Conservation (phyloP, 2,113 vertebrate genomes). For the Phalacrocorax aristotelis region DNA sequence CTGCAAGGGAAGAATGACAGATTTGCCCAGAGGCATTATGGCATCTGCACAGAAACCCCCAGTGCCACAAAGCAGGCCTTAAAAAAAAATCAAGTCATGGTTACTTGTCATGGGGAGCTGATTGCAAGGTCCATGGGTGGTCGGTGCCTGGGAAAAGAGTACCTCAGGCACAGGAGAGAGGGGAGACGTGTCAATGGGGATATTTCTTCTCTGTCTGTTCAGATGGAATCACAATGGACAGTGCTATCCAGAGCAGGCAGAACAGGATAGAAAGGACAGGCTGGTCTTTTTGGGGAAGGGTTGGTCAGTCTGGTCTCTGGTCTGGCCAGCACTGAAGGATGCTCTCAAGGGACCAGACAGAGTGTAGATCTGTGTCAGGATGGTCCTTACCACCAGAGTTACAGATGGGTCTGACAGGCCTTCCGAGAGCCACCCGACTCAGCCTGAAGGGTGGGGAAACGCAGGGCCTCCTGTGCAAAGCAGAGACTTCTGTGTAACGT, state of each 20-base stretch:
- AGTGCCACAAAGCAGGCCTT: neutral
- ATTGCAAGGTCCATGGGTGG: neutral
- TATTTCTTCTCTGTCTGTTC: neutral
- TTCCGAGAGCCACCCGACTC: neutral
- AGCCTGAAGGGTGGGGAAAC: neutral
- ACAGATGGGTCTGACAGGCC: neutral
- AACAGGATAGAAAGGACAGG: neutral
- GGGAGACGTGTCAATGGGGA: neutral
- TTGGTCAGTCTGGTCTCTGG: neutral
- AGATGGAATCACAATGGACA: neutral
- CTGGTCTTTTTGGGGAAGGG: neutral
- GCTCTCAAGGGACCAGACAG: neutral
- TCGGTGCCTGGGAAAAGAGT: neutral
- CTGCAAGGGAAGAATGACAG: neutral
- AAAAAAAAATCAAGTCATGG: neutral
- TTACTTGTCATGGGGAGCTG: neutral
- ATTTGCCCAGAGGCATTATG: neutral
- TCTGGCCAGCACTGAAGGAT: neutral
- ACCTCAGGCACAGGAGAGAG: neutral
- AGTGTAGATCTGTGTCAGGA: neutral
- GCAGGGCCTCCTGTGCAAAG: neutral
- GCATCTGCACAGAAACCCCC: neutral
- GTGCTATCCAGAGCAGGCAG: neutral
- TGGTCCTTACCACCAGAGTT: neutral
- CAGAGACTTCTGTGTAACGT: neutral